A percentile compares a stretch with the other conserved stretches of the same genome.
Conservation (phyloP, 1,140 invertebrate genomes). For the Leptoteleia sp. region DNA sequence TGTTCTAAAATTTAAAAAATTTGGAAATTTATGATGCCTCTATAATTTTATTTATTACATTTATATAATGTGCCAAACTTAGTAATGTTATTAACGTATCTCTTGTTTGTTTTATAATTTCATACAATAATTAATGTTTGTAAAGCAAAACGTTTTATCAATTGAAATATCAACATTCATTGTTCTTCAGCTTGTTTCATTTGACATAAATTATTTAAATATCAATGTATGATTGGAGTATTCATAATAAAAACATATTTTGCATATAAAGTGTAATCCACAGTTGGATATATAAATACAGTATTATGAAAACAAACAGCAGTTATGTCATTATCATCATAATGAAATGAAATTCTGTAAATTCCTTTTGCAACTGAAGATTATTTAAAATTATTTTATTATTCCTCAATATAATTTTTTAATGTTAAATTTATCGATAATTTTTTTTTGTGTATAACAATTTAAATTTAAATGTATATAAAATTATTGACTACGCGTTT, state of each 20-base stretch:
- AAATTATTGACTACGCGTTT: too few species aligned
- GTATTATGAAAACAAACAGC: constrained; percentile 8
- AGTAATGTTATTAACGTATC: too few species aligned
- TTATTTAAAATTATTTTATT: neutral
- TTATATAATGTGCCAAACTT: too few species aligned
- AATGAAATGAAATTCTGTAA: neutral
- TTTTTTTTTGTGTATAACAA: too few species aligned
- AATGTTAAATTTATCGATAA: too few species aligned
- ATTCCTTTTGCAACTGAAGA: neutral
- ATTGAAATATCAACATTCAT: neutral
- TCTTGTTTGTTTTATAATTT: neutral
- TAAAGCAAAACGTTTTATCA: too few species aligned
- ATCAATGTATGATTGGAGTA: constrained; percentile 1
- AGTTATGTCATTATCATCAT: constrained; percentile 2
- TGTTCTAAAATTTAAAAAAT: too few species aligned
- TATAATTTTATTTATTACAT: too few species aligned
- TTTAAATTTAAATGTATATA: neutral
- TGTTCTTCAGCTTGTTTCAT: neutral
- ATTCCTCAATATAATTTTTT: neutral
- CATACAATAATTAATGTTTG: neutral
- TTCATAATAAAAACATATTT: constrained; percentile 8
- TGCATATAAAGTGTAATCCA: neutral
- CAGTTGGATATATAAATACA: neutral
- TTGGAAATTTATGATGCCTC: too few species aligned
- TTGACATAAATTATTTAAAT: neutral